Conservation (phyloP, 2,113 vertebrate species). For the Apteryx mantelli region DNA sequence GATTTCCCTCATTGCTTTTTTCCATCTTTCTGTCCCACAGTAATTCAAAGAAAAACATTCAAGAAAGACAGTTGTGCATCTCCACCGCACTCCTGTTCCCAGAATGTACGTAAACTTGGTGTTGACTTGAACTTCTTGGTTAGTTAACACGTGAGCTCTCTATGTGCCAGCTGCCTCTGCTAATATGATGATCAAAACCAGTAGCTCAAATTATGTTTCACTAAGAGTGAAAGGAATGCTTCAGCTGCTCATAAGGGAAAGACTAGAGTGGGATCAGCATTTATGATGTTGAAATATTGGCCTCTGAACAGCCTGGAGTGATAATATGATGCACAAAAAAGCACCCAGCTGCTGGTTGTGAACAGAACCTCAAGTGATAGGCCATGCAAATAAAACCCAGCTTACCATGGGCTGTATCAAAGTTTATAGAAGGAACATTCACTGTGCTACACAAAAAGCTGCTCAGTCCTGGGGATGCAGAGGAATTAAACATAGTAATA, state of each 20-base stretch:
- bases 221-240: conserved; percentile 14
- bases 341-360: conserved; percentile 9
- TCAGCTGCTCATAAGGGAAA: conserved; percentile 30
- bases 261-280: not conserved
- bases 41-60: not conserved
- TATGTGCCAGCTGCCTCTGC: not conserved
- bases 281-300: conserved; percentile 37
- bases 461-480: not conserved
- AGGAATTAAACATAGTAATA: not conserved
- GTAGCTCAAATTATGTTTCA: conserved; percentile 23
- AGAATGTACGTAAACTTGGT: not conserved
- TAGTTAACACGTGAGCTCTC: not conserved
- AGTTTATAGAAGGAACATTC: not conserved
- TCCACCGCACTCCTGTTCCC: not conserved
- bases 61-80: not conserved
- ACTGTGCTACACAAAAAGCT: not conserved
- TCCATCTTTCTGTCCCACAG: not conserved
- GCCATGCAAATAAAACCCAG: not conserved
- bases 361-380: conserved; percentile 38
- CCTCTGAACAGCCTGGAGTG: conserved; percentile 2
- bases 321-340: not conserved
- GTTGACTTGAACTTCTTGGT: not conserved
- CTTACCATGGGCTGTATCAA: not conserved
- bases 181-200: conserved; percentile 39
- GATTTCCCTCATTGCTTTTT: not conserved